These are phyloP conservation scores for Neoarius graeffei DNA, from an alignment of 2,113 vertebrate genomes.

Conservation along the genomic window DNA sequence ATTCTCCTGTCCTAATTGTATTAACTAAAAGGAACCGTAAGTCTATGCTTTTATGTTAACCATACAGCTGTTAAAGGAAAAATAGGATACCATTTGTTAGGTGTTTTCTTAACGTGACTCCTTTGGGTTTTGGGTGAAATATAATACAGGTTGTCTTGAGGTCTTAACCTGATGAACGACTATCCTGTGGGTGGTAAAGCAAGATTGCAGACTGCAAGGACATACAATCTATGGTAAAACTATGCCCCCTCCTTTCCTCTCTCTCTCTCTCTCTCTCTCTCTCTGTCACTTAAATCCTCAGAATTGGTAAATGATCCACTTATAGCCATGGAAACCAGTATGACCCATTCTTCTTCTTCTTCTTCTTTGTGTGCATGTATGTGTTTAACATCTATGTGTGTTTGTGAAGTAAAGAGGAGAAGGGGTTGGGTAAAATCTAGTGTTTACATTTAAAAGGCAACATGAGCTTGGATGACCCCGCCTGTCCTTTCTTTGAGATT, in stretches of 20 bases:
- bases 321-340: constrained; percentile 72
- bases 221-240: constrained; percentile 53
- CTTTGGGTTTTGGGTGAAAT: constrained; percentile 60
- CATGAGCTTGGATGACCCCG: constrained; percentile 56
- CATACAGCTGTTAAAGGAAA: constrained; percentile 7
- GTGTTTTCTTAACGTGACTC: constrained; percentile 43
- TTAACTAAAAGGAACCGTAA: background rate
- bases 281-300: constrained; percentile 22
- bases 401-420: constrained; percentile 28
- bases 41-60: background rate
- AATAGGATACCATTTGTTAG: constrained; percentile 29
- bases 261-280: constrained; percentile 11
- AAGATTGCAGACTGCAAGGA: constrained; percentile 46
- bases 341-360: constrained; percentile 56
- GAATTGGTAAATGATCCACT: constrained; percentile 55
- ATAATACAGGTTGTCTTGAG: constrained; percentile 51
- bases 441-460: constrained; percentile 66
- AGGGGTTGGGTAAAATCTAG: constrained; percentile 59
- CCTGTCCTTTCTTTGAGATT: constrained; percentile 55
- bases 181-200: constrained; percentile 67
- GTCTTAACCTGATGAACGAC: constrained; percentile 65
- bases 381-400: constrained; percentile 50
- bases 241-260: background rate
- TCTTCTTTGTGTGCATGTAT: constrained; percentile 52
- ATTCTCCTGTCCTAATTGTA: background rate